Evolutionary conservation across 2,113 vertebrate genomes (phyloP).

Genomic region (Ellobius talpinus): DNA sequence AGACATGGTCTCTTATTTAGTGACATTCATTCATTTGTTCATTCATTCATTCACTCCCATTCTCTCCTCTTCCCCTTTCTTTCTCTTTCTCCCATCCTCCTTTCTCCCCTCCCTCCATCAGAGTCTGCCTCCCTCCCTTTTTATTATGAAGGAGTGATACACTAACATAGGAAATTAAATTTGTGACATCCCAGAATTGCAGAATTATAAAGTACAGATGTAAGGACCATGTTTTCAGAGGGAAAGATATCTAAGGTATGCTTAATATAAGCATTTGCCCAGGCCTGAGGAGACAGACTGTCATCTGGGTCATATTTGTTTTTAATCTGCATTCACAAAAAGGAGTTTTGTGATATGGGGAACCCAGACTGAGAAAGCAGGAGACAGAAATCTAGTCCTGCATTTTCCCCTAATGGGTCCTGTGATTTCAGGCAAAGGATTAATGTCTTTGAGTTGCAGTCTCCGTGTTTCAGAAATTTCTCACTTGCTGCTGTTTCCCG

Average conservation of each 20-base stretch:
- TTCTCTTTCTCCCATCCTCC: fast-evolving
- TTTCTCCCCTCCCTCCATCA: too few relatives aligned
- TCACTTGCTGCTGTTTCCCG: background rate
- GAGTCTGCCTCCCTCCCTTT: background rate
- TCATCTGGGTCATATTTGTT: background rate
- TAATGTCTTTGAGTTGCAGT: background rate
- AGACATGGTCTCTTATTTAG: background rate
- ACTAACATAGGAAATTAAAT: background rate
- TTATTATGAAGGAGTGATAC: background rate
- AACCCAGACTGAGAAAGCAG: background rate
- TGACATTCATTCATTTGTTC: background rate
- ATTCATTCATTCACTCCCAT: too few relatives aligned
- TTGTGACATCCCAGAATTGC: background rate
- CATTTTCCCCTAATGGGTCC: background rate
- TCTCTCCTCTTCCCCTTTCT: too few relatives aligned
- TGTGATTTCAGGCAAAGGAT: background rate
- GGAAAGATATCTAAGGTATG: background rate
- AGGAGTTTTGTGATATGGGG: background rate
- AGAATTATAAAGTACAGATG: background rate
- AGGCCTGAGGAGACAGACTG: conserved; percentile 7
- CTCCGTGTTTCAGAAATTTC: background rate
- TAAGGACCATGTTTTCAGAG: conserved; percentile 15
- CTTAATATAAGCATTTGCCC: background rate
- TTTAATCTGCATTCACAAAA: background rate
- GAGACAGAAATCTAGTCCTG: background rate